phyloP scores from a whole-genome alignment of 30 jellyfish, hydroid and myxozoan genomes.

The Pseudorhiza aurosa region DNA sequence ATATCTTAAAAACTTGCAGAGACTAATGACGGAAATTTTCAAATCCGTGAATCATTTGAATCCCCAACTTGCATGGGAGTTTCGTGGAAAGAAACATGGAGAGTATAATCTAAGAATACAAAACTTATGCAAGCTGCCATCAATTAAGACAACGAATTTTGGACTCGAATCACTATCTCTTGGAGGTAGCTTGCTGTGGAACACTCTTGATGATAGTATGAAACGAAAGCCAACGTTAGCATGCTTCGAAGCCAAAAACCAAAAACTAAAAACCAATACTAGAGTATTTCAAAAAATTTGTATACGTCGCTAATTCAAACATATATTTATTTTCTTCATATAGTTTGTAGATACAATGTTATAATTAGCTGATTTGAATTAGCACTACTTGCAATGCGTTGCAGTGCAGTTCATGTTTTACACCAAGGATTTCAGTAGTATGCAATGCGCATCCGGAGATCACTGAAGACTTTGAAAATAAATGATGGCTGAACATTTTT shows the following conservation, averaged over 20 bases:
- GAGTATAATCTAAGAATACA: background rate
- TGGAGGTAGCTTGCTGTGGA: background rate
- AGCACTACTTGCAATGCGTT: too few species aligned
- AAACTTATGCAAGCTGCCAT: background rate
- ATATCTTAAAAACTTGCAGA: background rate
- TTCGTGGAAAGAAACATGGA: background rate
- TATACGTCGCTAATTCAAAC: too few species aligned
- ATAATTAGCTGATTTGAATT: too few species aligned
- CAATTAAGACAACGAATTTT: background rate
- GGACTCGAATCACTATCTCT: background rate
- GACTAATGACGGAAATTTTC: background rate
- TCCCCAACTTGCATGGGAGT: constrained; percentile 9
- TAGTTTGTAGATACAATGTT: too few species aligned
- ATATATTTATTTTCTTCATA: too few species aligned
- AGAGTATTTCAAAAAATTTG: too few species aligned
- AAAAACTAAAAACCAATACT: too few species aligned
- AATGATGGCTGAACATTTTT: too few species aligned
- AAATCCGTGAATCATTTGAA: constrained; percentile 16
- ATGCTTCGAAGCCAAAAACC: background rate
- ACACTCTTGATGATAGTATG: background rate
- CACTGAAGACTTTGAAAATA: too few species aligned
- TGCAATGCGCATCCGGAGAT: too few species aligned
- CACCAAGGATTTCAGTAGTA: too few species aligned
- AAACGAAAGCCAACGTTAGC: background rate
- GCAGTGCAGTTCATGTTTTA: too few species aligned